A percentile compares a stretch with the other conserved stretches of the same genome.
These are phyloP conservation scores for Pelochelys cantorii DNA, from an alignment of 2,797 vertebrate genomes.

Conservation along the genomic window DNA sequence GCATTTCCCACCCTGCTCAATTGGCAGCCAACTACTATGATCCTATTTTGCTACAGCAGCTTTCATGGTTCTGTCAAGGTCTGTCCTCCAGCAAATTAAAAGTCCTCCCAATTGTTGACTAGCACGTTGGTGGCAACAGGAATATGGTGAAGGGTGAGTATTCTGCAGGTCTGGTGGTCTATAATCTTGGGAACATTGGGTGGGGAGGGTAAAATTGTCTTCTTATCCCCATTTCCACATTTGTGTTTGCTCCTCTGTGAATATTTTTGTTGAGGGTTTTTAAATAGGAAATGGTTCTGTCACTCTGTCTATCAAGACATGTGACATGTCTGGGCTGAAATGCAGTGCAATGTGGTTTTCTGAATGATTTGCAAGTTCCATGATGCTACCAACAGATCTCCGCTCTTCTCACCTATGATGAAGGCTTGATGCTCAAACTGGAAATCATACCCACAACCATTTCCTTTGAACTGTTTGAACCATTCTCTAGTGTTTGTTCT, in stretches of 20 bases:
- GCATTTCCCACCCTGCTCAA: slow-evolving; percentile 49
- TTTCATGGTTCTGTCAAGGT: slow-evolving; percentile 16
- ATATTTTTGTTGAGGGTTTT: slow-evolving; percentile 33
- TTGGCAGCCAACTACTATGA: slow-evolving; percentile 20
- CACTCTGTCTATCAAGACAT: neutral
- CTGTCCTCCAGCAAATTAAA: slow-evolving; percentile 30
- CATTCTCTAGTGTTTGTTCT: neutral
- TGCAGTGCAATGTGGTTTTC: neutral
- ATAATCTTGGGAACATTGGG: slow-evolving; percentile 59
- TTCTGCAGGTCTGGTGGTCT: slow-evolving; percentile 64
- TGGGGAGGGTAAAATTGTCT: neutral
- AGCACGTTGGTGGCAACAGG: slow-evolving; percentile 35
- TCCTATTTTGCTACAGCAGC: slow-evolving; percentile 54
- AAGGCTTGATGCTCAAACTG: neutral
- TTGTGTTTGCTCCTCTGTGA: slow-evolving; percentile 53
- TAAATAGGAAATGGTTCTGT: neutral
- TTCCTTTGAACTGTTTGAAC: neutral
- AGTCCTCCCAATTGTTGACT: neutral
- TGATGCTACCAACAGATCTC: neutral
- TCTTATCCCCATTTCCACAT: slow-evolving; percentile 26
- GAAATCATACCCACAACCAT: neutral
- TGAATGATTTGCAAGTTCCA: neutral
- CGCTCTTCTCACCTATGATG: neutral
- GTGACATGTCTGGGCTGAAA: neutral
- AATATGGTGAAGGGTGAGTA: slow-evolving; percentile 70